Evolutionary conservation across 2,113 vertebrate species (phyloP).

Genomic region (Ictalurus punctatus): DNA sequence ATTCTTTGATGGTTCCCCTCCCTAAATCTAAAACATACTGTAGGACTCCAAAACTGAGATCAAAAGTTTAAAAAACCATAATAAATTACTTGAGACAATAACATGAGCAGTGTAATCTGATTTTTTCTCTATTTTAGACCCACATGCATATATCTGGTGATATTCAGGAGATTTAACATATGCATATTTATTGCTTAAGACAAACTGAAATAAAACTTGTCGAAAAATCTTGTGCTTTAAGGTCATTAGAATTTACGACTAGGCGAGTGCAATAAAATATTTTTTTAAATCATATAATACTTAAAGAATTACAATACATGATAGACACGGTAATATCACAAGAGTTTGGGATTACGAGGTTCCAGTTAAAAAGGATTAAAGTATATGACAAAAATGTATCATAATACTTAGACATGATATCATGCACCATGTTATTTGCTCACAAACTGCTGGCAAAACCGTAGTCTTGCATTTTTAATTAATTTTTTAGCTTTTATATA

Average conservation of each 20-base stretch:
- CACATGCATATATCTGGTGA: background rate
- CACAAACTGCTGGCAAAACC: too few relatives aligned
- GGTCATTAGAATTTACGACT: background rate
- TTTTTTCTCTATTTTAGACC: background rate
- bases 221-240: background rate
- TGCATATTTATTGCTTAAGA: background rate
- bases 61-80: background rate
- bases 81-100: background rate
- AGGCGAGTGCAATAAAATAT: background rate
- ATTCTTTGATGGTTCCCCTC: conserved; percentile 11
- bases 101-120: background rate
- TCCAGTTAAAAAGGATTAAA: background rate
- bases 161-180: background rate
- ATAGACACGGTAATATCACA: background rate
- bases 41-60: background rate
- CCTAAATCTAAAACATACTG: background rate
- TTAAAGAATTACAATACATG: background rate
- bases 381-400: background rate
- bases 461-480: too few relatives aligned
- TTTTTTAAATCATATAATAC: background rate
- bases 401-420: too few relatives aligned
- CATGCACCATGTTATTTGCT: too few relatives aligned
- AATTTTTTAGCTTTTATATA: too few relatives aligned
- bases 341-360: background rate
- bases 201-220: background rate